Conservation (phyloP, 2,888 invertebrate genomes). For the Phlogophora meticulosa region DNA sequence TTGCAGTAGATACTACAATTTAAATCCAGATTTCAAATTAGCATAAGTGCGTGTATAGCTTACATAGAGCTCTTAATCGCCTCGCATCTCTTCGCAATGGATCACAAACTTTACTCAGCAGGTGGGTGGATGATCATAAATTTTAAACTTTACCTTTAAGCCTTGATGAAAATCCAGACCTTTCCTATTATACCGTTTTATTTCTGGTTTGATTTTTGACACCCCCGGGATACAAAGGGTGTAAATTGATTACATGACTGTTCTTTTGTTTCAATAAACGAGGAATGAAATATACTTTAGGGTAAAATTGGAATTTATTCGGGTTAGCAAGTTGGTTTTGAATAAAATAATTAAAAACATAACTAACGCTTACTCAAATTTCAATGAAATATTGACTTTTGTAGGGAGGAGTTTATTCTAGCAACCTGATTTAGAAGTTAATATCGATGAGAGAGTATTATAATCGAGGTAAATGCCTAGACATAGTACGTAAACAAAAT, state of each 20-base stretch:
- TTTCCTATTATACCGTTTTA: slow-evolving; percentile 46
- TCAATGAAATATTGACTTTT: slow-evolving; percentile 9
- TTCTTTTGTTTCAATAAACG: slow-evolving; percentile 46
- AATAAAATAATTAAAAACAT: slow-evolving; percentile 36
- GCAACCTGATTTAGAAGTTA: not conserved
- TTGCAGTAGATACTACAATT: not conserved
- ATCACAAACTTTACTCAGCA: slow-evolving; percentile 9
- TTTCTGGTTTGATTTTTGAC: slow-evolving; percentile 51
- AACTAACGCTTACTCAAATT: slow-evolving; percentile 15
- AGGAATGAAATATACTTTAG: slow-evolving; percentile 34
- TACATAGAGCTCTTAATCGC: not conserved
- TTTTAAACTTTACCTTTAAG: slow-evolving; percentile 34
- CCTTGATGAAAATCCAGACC: slow-evolving; percentile 49
- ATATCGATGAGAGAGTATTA: not conserved
- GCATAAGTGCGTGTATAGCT: not conserved
- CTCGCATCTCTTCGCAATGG: not conserved
- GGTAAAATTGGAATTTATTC: slow-evolving; percentile 37
- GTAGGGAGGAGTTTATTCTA: not conserved
- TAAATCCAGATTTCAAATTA: not conserved
- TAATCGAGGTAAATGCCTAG: not conserved
- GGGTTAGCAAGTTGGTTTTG: slow-evolving; percentile 28
- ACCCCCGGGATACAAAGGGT: slow-evolving; percentile 31
- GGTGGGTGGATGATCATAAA: slow-evolving; percentile 42
- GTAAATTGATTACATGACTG: slow-evolving; percentile 50
- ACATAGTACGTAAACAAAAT: not conserved